Evolutionary conservation across 2,113 vertebrate species (phyloP).

Genomic region (Rhadina sibilatrix): DNA sequence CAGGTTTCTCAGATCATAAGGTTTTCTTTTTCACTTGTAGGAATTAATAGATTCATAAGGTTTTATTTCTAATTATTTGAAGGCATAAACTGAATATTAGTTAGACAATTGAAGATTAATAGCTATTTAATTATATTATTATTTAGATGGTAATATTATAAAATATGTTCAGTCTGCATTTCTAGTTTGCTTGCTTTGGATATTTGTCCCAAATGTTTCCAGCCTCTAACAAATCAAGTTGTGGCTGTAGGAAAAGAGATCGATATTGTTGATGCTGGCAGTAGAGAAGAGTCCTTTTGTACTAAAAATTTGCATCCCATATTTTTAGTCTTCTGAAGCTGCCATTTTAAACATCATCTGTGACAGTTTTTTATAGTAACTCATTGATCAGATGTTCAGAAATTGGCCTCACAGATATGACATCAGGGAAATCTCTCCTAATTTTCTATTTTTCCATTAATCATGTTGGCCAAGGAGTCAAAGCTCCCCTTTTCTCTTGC

Average conservation of each 20-base stretch:
- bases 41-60: not conserved
- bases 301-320: not conserved
- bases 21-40: not conserved
- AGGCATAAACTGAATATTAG: not conserved
- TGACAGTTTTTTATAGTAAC: constrained; percentile 3
- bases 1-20: not conserved
- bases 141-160: not conserved
- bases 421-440: not conserved
- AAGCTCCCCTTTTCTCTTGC: not conserved
- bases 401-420: constrained; percentile 6
- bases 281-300: not conserved
- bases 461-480: not conserved
- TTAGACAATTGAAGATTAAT: not conserved
- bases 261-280: not conserved
- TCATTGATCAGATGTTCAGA: constrained; percentile 47
- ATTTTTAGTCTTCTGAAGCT: constrained; percentile 17
- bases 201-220: not conserved
- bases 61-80: constrained; percentile 1
- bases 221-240: not conserved
- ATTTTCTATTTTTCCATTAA: constrained; percentile 30
- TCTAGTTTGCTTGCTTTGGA: not conserved
- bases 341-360: not conserved
- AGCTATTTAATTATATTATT: not conserved
- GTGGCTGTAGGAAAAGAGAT: not conserved
- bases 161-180: not conserved